phyloP scores from a whole-genome alignment of 1,140 invertebrate species.

The Aphis gossypii region DNA sequence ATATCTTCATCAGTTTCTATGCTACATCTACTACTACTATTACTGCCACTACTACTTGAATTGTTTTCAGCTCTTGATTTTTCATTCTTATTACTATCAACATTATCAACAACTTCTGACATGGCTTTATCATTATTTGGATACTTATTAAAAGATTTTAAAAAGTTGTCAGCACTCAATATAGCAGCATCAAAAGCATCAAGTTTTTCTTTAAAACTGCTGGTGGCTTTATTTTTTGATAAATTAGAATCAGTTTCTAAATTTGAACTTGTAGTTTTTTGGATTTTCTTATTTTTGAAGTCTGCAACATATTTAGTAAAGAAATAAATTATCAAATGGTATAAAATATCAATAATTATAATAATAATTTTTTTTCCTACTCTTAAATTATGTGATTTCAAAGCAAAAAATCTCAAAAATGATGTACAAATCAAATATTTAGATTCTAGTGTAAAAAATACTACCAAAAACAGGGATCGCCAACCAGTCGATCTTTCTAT shows the following conservation, averaged over 20 bases:
- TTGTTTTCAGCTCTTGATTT: not conserved
- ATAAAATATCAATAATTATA: not conserved
- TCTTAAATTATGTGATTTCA: not conserved
- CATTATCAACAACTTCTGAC: not conserved
- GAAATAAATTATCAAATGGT: not conserved
- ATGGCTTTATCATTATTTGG: not conserved
- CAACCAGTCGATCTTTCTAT: no score
- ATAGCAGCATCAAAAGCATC: slow-evolving; percentile 18
- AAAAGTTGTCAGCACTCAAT: not conserved
- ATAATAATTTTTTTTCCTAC: not conserved
- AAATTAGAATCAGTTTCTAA: not conserved
- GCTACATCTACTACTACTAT: not conserved
- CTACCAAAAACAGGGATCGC: no score
- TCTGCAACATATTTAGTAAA: slow-evolving; percentile 28
- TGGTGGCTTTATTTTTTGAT: not conserved
- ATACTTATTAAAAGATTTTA: not conserved
- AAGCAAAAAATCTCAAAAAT: not conserved
- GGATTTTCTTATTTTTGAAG: not conserved
- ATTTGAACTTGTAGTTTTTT: not conserved
- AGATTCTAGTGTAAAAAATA: not conserved
- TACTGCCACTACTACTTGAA: not conserved
- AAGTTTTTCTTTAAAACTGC: not conserved
- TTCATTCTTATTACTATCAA: not conserved
- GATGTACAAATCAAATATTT: not conserved
- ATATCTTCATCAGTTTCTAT: not conserved